A percentile compares a stretch with the other conserved stretches of the same genome.
Conservation (phyloP, 2,113 vertebrate genomes). For the Clarias gariepinus region DNA sequence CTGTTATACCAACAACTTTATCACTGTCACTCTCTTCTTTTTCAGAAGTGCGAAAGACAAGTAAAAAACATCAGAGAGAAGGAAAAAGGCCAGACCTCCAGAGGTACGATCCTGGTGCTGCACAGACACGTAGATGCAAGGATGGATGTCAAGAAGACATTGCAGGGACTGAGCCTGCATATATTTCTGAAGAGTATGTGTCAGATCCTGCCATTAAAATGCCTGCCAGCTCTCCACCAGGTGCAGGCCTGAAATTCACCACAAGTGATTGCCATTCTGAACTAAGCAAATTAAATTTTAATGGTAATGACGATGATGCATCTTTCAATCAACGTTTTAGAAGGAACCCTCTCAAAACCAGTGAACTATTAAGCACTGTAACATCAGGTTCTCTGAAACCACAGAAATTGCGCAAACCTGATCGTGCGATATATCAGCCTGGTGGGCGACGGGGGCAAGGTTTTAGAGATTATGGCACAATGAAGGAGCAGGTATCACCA, state of each 20-base stretch:
- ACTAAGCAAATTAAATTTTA: not conserved
- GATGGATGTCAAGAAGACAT: slow-evolving; percentile 52
- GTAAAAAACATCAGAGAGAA: slow-evolving; percentile 80
- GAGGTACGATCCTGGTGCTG: slow-evolving; percentile 82
- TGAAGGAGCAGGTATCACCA: slow-evolving; percentile 56
- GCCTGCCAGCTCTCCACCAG: slow-evolving; percentile 1
- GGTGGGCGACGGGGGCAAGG: slow-evolving; percentile 79
- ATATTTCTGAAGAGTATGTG: not conserved
- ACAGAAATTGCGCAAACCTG: slow-evolving; percentile 86
- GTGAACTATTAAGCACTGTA: slow-evolving; percentile 32
- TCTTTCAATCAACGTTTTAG: not conserved
- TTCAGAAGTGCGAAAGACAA: slow-evolving; percentile 67
- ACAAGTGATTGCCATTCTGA: slow-evolving; percentile 20
- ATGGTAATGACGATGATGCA: not conserved
- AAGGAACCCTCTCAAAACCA: slow-evolving; percentile 10
- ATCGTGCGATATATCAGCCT: slow-evolving; percentile 92
- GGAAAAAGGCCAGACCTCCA: slow-evolving; percentile 86
- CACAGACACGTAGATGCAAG: slow-evolving; percentile 65
- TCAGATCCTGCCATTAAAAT: slow-evolving; percentile 25
- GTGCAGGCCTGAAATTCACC: slow-evolving; percentile 6
- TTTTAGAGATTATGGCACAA: slow-evolving; percentile 57
- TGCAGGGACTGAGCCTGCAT: slow-evolving; percentile 13
- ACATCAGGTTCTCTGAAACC: slow-evolving; percentile 64
- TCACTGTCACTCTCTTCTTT: not conserved
- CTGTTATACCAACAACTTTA: not conserved